Evolutionary conservation across 2,113 vertebrate species (phyloP), one percentile per base, ranked within the genome.

Genomic region (Thalassarche chlororhynchos): DNA sequence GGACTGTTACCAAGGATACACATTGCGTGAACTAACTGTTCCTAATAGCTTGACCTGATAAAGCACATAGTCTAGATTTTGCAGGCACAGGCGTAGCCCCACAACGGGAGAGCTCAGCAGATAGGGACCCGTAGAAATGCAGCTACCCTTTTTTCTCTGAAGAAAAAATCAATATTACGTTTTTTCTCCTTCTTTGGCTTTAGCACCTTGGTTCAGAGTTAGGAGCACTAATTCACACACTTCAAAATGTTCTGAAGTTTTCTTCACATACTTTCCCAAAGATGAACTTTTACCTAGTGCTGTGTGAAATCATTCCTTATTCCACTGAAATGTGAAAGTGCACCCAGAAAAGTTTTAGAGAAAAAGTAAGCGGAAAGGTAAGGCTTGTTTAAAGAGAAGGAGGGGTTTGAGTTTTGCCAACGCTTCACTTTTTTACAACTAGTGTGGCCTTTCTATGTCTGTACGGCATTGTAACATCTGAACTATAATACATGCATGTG

Each of bases 231-330:
- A 93, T 94, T 91, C 84, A 65, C 29, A 55, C 21, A 55, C 91
- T 95, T 95, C 70, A 94, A 91, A 93, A 95, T 70, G 62, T 85
- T 94, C 74, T 90, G 89, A 90, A 95, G 78, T 91, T 96, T 94
- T 77, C 58, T 83, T 85, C 81, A 54, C 49, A 29, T n/a, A 77
- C 84, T 90, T 91, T 61, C 46, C 62, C 58, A 70, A 94, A 93
- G 81, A 80, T 80, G 84, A 94, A 96, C 91, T 97, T 96, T 88
- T 80, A 77, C 62, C 91, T 55, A 40, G 40, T 87, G 49, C 46
- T 70, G 14, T 77, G 38, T 80, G 69, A 93, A 96, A 92, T 90
- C 38, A 74, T 89, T 94, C 32, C 42, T 42, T 89, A 88, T 94
- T 93, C 81, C 58, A 61, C 65, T 87, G 94, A 91, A 96, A 95